Conservation (phyloP, 2,888 invertebrate species). For the Theretra japonica region DNA sequence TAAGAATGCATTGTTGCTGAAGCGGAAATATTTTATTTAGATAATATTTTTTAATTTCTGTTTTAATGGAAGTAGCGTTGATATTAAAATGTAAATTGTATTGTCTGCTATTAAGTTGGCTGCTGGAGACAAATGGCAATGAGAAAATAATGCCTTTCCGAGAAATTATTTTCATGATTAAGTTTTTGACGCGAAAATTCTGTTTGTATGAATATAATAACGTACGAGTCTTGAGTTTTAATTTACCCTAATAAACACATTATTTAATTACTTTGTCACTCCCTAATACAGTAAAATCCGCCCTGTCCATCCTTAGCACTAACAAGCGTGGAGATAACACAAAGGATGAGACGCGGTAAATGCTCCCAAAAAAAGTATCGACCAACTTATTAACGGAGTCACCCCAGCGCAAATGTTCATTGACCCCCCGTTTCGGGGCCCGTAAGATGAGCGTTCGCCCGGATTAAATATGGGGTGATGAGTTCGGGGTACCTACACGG, state of each 20-base stretch:
- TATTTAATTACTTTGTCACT: background rate
- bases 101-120: no score
- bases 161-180: no score
- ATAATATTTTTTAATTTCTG: background rate
- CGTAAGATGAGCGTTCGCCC: constrained; percentile 18
- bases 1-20: constrained; percentile 27
- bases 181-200: no score
- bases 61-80: no score
- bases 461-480: constrained; percentile 25
- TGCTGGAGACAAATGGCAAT: no score
- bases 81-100: no score
- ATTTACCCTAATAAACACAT: no score
- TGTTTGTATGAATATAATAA: no score
- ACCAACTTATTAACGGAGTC: constrained; percentile 28
- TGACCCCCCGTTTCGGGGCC: constrained; percentile 13
- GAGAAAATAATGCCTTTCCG: no score
- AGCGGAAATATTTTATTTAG: constrained; percentile 19
- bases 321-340: background rate
- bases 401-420: constrained; percentile 7
- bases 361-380: constrained; percentile 14
- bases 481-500: background rate
- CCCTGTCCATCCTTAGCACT: background rate
- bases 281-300: background rate
- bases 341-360: background rate
- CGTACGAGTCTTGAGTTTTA: no score